Base-by-base conservation (phyloP, 1,140 invertebrate genomes). In the Hetaerina americana region DNA sequence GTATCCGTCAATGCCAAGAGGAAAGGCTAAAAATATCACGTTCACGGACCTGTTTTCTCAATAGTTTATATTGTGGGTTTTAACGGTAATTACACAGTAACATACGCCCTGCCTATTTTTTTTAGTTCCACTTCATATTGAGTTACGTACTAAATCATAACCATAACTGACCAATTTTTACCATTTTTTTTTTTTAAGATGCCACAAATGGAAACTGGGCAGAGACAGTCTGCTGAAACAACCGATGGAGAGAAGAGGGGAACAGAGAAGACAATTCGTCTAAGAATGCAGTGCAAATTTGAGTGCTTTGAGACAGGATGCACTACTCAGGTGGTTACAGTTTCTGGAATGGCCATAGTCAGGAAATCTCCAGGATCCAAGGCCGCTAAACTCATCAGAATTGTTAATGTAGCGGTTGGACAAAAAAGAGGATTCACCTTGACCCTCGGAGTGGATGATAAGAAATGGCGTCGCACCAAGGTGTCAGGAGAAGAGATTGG, bases 271-370 rank as follows among this genome's bases (percentile, higher is more conserved):
- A 84, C 82, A 74, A 86, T 88, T 0, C 84, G 85, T 73, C 84
- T 90, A 49, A 84, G 81, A 49, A 82, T 87, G 26, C 81, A 85
- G 26, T 88, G 87, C 77, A 87, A 87, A 79, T 84, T 90, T 18
- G 87, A 88, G 74, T 89, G 86, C 84, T 88, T 87, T 76, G 85
- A 87, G 75, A 84, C 83, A 67, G 82, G 85, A 69, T 83, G 85
- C 40, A 84, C 85, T 67, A 83, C 81, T 28, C 69, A 72, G n/a
- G 40, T 72, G 26, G 71, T 73, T 26, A 68, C 76, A 72, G 73
- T 89, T 18, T 84, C 81, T 66, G 87, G 87, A 57, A 77, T 84
- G 0, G 87, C 85, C 18, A 79, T 88, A 26, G 78, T 85, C 22
- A 79, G 83, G 31, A 87, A 87, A 76, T 28, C 72, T 71, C 78